A percentile compares a stretch with the other conserved stretches of the same genome.
Evolutionary conservation across 1,140 invertebrate species (phyloP).

Genomic region (Acromyrmex echinatior): DNA sequence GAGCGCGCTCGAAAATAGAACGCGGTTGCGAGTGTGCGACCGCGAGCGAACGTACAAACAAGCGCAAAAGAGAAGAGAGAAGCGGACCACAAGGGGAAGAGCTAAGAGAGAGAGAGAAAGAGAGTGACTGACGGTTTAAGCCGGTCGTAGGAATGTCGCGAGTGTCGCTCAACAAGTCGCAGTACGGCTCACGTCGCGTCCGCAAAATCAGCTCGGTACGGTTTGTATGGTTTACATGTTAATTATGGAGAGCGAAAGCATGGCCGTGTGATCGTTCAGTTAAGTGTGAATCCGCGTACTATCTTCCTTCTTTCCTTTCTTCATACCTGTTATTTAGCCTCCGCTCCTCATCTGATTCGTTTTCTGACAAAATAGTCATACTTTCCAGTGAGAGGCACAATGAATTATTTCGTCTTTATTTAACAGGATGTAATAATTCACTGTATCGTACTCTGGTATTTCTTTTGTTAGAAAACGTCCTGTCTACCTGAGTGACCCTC

Average conservation of each 20-base stretch:
- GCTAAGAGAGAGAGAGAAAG: constrained; percentile 10
- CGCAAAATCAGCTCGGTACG: constrained; percentile 86
- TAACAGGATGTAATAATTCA: too few relatives aligned
- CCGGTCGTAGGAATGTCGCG: constrained; percentile 84
- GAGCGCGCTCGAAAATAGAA: constrained; percentile 74
- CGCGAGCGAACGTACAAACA: constrained; percentile 12
- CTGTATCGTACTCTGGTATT: too few relatives aligned
- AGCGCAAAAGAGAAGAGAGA: background rate
- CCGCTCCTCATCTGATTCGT: too few relatives aligned
- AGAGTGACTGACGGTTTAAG: constrained; percentile 69
- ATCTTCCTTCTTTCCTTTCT: background rate
- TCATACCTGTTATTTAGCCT: background rate
- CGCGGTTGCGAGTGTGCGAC: constrained; percentile 23
- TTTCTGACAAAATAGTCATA: background rate
- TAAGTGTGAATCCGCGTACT: background rate
- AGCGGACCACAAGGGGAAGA: background rate
- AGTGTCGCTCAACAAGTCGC: constrained; percentile 86
- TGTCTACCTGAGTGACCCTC: background rate
- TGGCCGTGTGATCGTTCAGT: constrained; percentile 9
- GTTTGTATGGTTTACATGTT: constrained; percentile 58
- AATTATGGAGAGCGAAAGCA: background rate
- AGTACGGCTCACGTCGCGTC: constrained; percentile 85
- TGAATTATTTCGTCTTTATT: too few relatives aligned
- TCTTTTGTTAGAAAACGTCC: too few relatives aligned
- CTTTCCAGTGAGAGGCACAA: background rate